Evolutionary conservation across 2,113 vertebrate genomes (phyloP).

Genomic region (Corythoichthys haematopterus): DNA sequence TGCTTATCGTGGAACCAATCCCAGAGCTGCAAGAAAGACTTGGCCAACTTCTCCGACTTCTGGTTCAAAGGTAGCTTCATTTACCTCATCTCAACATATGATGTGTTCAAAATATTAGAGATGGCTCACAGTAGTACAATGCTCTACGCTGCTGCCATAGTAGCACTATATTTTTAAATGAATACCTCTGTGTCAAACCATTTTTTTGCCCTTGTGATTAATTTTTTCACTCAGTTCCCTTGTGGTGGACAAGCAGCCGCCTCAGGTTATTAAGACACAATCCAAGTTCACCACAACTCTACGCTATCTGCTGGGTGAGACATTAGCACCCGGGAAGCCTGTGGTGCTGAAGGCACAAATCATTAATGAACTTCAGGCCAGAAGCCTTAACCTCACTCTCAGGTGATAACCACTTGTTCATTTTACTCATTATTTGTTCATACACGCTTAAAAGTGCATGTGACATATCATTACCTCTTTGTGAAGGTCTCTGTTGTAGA

Average conservation of each 20-base stretch:
- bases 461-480: neutral
- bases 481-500: neutral
- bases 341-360: conserved; percentile 83
- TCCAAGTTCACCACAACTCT: conserved; percentile 90
- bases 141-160: neutral
- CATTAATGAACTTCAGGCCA: conserved; percentile 88
- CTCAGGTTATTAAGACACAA: conserved; percentile 95
- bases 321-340: conserved; percentile 76
- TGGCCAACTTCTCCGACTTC: conserved; percentile 66
- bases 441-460: neutral
- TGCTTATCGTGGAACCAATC: conserved; percentile 67
- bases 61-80: conserved; percentile 81
- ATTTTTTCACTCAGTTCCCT: conserved; percentile 74
- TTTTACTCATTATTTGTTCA: neutral
- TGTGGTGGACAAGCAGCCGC: conserved; percentile 91
- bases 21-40: conserved; percentile 72
- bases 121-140: neutral
- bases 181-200: neutral
- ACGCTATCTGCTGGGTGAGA: conserved; percentile 85
- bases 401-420: conserved; percentile 48
- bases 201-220: neutral
- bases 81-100: neutral
- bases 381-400: conserved; percentile 55
- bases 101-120: neutral
- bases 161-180: neutral